Evolutionary conservation across 2,797 vertebrate species (phyloP), one percentile per base, ranked within the genome.

Genomic region (Spinus olivaceus): DNA sequence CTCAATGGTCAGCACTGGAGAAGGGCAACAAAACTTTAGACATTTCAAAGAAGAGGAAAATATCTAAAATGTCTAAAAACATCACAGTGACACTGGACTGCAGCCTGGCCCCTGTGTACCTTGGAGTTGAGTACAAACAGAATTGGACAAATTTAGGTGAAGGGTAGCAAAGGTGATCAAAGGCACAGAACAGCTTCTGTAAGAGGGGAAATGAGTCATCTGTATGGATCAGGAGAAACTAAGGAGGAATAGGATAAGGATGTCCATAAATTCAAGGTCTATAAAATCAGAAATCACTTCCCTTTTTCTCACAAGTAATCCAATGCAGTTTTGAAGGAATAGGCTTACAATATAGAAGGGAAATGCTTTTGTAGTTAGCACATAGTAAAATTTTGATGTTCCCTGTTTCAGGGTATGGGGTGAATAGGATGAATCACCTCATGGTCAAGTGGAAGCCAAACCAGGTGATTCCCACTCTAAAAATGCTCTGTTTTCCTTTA

Each of bases 101-200:
- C 21, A 70, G 37, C 27, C 54, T 44, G 53, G 33, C 17, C 24
- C 49, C 27, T 6, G 6, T 33, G 70, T 14, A 13, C 33, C 57
- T 50, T 0, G 0, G 35, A 22, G 30, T 9, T 1, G 1, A 23
- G 18, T 0, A 72, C 53, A 72, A 89, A 72, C 4, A 79, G 27
- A 88, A 79, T 10, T 32, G 66, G 24, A 23, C 6, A 65, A 41
- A 12, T 20, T 33, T 33, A 85, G 14, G 13, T 35, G 42, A 84
- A 27, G 32, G 7, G 8, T 27, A 46, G 39, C 37, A 54, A 73
- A 80, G 51, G 20, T 35, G 53, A 61, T 49, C 69, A 88, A 57
- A 88, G 33, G 33, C 49, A 85, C 0, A 4, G 25, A 44, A n/a
- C 17, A 57, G 14, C 10, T 61, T 72, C 76, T 70, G 1, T 16